Base-by-base conservation (phyloP, 2,888 invertebrate genomes). In the Amblyteles armatorius region DNA sequence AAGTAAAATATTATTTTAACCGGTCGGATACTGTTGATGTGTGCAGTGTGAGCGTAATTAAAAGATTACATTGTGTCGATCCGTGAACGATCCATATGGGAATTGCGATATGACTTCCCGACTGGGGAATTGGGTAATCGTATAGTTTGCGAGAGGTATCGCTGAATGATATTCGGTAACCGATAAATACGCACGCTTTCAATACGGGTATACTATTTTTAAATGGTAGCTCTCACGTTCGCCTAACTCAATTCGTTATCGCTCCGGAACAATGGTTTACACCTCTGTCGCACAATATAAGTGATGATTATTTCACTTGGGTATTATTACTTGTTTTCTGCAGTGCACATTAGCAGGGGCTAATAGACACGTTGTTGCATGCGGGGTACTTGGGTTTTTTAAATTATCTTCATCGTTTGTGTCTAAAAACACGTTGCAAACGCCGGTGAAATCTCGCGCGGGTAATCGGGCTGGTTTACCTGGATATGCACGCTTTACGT, bases 401-500 rank as follows among this genome's bases (percentile, higher is more conserved):
- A 26, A 52, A 16, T 33, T 19, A 48, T 40, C 72, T 19, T 73
- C 55, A 79, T 78, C 57, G 82, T 78, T 82, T 84, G 82, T 74
- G 78, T 78, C 78, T 74, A 79, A 84, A 77, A 77, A 19, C 73
- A 69, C 40, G 78, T 44, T 44, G 29, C 11, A 63, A 33, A 73
- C 52, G 22, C 11, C 73, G 50, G 52, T 71, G 44, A 55, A 33
- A 71, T 19, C 29, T 55, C 69, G 63, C 69, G 76, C 22, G 48
- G 48, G 55, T 22, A 13, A 16, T 77, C 67, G 72, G 19, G 36
- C 50, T 60, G 6, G 65, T 74, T 67, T 19, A 77, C 44, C 11
- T 80, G 80, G 72, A 29, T 65, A 77, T 72, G 84, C 84, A 84
- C 80, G 84, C 67, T 83, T 83, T 67, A 55, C 40, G 72, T 67